Conservation (phyloP, 2,888 invertebrate species). For the Hemicrepidius hirtus region DNA sequence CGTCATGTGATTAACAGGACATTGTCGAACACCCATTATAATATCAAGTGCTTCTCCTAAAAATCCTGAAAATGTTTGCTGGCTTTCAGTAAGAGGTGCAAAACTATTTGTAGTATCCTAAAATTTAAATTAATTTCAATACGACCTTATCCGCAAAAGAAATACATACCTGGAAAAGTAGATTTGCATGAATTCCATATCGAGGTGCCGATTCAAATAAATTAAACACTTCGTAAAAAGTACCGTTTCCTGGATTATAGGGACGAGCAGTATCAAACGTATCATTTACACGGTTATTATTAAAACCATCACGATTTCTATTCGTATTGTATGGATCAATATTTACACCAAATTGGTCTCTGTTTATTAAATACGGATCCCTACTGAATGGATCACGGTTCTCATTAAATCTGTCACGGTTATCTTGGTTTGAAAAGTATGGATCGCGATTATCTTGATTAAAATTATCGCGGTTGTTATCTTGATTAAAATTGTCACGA, state of each 20-base stretch:
- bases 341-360: constrained; percentile 65
- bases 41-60: constrained; percentile 80
- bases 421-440: constrained; percentile 36
- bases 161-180: constrained; percentile 84
- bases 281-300: constrained; percentile 47
- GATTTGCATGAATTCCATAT: constrained; percentile 82
- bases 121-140: constrained; percentile 16
- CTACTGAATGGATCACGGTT: constrained; percentile 60
- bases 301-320: constrained; percentile 40
- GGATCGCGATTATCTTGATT: constrained; percentile 42
- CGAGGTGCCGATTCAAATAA: constrained; percentile 83
- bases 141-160: background rate
- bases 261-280: constrained; percentile 28
- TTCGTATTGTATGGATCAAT: constrained; percentile 65
- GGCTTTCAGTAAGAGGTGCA: constrained; percentile 79
- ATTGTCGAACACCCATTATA: constrained; percentile 85
- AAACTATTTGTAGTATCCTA: constrained; percentile 85
- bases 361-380: constrained; percentile 64
- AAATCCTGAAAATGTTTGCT: constrained; percentile 86
- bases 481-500: constrained; percentile 47
- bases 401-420: constrained; percentile 42
- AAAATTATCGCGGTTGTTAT: constrained; percentile 40
- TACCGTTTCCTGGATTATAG: constrained; percentile 60
- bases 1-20: constrained; percentile 89
- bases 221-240: constrained; percentile 78